Conservation (phyloP, 2,888 invertebrate species). For the Sussaba pulchella region DNA sequence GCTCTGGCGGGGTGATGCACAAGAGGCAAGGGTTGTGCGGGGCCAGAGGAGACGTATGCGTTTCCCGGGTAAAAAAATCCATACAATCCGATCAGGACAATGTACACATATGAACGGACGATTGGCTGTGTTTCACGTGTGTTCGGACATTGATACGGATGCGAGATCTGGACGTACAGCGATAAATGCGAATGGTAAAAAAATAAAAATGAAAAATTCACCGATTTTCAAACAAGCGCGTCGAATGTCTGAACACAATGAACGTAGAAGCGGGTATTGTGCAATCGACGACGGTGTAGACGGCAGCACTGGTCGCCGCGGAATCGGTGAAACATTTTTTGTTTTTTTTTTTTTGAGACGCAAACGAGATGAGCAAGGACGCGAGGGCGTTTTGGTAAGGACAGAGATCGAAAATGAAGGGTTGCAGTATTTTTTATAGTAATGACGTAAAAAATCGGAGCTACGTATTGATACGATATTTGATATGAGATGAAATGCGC, state of each 20-base stretch:
- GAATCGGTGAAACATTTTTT: too few species aligned
- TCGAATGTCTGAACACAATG: constrained; percentile 63
- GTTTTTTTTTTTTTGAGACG: too few species aligned
- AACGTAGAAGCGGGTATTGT: constrained; percentile 37
- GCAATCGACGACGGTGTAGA: too few species aligned
- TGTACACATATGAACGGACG: constrained; percentile 83
- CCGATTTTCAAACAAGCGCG: constrained; percentile 74
- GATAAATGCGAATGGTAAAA: constrained; percentile 81
- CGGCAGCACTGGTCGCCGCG: too few species aligned
- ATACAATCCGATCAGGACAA: constrained; percentile 84
- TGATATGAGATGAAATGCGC: too few species aligned
- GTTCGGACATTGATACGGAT: constrained; percentile 81
- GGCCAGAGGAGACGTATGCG: constrained; percentile 74
- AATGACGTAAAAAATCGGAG: too few species aligned
- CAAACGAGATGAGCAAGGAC: too few species aligned
- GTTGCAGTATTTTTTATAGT: too few species aligned
- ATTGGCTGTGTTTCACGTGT: constrained; percentile 81
- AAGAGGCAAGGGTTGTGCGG: constrained; percentile 63
- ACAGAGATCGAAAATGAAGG: too few species aligned
- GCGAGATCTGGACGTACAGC: constrained; percentile 79
- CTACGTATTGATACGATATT: too few species aligned
- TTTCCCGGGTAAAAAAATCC: constrained; percentile 81
- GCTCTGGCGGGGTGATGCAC: constrained; percentile 74
- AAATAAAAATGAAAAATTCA: constrained; percentile 33
- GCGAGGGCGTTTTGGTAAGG: too few species aligned